phyloP scores from a whole-genome alignment of 2,113 vertebrate species.

The Thunnus thynnus region DNA sequence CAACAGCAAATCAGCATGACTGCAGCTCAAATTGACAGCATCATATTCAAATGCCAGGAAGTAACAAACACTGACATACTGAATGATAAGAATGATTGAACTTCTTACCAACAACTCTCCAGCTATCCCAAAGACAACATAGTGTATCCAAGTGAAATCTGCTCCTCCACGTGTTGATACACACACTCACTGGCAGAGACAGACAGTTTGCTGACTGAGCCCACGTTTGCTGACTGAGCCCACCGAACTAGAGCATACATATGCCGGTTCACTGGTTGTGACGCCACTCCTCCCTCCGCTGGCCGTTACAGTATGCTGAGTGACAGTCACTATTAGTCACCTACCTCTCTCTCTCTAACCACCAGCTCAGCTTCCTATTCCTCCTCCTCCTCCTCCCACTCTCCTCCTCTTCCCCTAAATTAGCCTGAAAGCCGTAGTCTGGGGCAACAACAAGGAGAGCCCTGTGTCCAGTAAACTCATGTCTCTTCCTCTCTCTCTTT shows the following conservation, averaged over 20 bases:
- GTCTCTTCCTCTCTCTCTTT: constrained; percentile 21
- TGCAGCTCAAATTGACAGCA: neutral
- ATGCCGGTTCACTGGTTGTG: constrained; percentile 58
- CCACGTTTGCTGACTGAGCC: constrained; percentile 10
- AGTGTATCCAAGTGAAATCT: constrained; percentile 50
- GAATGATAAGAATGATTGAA: constrained; percentile 11
- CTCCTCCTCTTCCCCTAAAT: constrained; percentile 82
- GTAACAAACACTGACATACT: neutral
- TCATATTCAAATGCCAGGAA: neutral
- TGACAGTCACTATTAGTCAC: constrained; percentile 80
- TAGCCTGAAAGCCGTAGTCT: constrained; percentile 64
- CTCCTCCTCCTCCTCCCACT: constrained; percentile 59
- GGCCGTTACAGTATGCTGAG: constrained; percentile 54
- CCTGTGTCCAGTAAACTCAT: constrained; percentile 65
- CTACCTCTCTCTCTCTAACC: constrained; percentile 58
- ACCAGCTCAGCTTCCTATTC: constrained; percentile 73
- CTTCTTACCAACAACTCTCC: constrained; percentile 67
- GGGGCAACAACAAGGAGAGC: constrained; percentile 74
- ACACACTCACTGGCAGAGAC: constrained; percentile 34
- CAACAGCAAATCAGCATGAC: neutral
- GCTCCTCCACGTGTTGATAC: constrained; percentile 55
- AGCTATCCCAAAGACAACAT: constrained; percentile 70
- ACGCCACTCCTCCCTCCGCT: constrained; percentile 57
- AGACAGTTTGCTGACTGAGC: constrained; percentile 16
- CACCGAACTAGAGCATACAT: constrained; percentile 45